Base-by-base conservation (phyloP, 2,888 invertebrate genomes). In the Altica lythri region DNA sequence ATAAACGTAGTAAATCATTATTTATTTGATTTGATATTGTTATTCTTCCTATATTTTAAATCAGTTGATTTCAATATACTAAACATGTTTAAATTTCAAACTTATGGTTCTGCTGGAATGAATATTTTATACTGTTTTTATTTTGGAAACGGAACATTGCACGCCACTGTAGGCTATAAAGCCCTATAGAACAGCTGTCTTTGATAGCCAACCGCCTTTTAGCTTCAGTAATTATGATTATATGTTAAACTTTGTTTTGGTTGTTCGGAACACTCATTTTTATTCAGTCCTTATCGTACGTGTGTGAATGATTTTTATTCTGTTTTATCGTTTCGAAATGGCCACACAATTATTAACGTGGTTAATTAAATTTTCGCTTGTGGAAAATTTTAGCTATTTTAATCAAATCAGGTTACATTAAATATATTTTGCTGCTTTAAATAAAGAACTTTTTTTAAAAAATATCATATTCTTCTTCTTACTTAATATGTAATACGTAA, bases 171-270 rank as follows among this genome's bases (percentile, higher is more conserved):
- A 1, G 22, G 18, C 22, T 35, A 40, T 46, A 48, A 52, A 51
- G 46, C 49, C 57, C 57, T 42, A 49, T 49, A 55, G 69, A 75
- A 75, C 76, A 76, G 74, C 76, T 76, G 76, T 74, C 73, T 72
- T 71, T 70, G 71, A 71, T 72, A 73, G 71, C 75, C 76, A 76
- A 76, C 74, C 74, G 69, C 68, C 70, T 68, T 68, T 69, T 67
- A 65, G 71, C 69, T 68, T 65, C 66, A 66, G 68, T 71, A 73
- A 73, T 74, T 73, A 73, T 64, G 66, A 68, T 63, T 63, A 61
- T 66, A 62, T 63, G 60, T 62, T 59, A 62, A 63, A 66, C 59
- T 60, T 58, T 63, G 63, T 64, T 66, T 66, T 62, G 61, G 64
- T 64, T 59, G 56, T 57, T 60, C 54, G 47, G 44, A 58, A 58